Evolutionary conservation across 2,888 invertebrate species (phyloP), one percentile per base, ranked within the genome.

Genomic region (Autographa gamma): DNA sequence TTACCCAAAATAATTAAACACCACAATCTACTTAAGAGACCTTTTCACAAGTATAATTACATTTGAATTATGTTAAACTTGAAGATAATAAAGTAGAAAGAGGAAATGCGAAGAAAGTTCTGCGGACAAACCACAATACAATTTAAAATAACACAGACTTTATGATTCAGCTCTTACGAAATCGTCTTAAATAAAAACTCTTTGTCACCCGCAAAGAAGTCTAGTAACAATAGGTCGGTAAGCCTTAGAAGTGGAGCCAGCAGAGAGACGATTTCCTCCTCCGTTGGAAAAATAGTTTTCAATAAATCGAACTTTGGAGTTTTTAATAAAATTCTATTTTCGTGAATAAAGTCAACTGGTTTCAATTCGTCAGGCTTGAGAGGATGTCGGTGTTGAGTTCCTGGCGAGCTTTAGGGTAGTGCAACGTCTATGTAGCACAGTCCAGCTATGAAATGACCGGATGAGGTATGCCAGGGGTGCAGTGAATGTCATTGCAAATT

Each of bases 61-160:
- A 82, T 80, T 82, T 60, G 74, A 81, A 83, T 83, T 73, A 79
- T 73, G 77, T 60, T 69, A 74, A 81, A 71, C 69, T 81, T 67
- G 60, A 63, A 71, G 69, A 74, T 76, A 79, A 83, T 81, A 71
- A 70, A 83, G 73, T 71, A 65, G 56, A 66, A 80, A 68, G 74
- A 74, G 71, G 80, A 77, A 75, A 80, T 62, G 60, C 62, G 62
- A 71, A 69, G 74, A 75, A 74, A 74, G 64, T 75, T 73, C 41
- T 66, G 52, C 62, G 60, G 63, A 14, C 69, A 68, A 58, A 65
- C 72, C 72, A 69, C 71, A 71, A 66, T 64, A 69, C 52, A 73
- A 73, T 68, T 79, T 66, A 52, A 81, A 81, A 68, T 70, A 81
- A 71, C 65, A 66, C 32, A 13, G 63, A 13, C 48, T 66, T 69